Evolutionary conservation across 2,113 vertebrate species (phyloP).

Genomic region (Engystomops pustulosus): DNA sequence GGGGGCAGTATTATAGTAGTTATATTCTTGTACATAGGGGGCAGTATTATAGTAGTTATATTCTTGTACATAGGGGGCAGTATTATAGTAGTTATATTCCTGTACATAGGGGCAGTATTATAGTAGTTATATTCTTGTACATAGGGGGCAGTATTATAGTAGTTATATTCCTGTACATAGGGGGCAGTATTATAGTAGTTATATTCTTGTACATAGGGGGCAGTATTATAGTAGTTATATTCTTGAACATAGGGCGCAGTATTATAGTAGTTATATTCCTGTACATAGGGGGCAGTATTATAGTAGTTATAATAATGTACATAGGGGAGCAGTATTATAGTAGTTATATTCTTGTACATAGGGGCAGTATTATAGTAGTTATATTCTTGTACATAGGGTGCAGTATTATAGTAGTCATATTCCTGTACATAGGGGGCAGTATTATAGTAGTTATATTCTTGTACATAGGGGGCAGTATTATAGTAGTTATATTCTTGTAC

Average conservation of each 20-base stretch:
- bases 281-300: background rate
- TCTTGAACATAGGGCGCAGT: too few relatives aligned
- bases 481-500: background rate
- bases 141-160: too few relatives aligned
- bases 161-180: too few relatives aligned
- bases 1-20: too few relatives aligned
- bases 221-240: background rate
- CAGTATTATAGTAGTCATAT: too few relatives aligned
- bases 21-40: too few relatives aligned
- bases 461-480: too few relatives aligned
- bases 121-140: conserved; percentile 16
- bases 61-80: background rate
- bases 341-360: conserved; percentile 1
- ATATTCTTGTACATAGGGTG: conserved; percentile 12
- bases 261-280: background rate
- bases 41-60: conserved; percentile 12
- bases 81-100: conserved; percentile 9
- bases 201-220: too few relatives aligned
- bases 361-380: conserved; percentile 5
- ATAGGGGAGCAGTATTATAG: conserved; percentile 3
- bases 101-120: background rate
- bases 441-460: too few relatives aligned
- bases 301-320: background rate
- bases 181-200: too few relatives aligned
- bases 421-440: too few relatives aligned